Evolutionary conservation across 2,888 invertebrate genomes (phyloP), one percentile per base, ranked within the genome.

Genomic region (Bombylius discolor): DNA sequence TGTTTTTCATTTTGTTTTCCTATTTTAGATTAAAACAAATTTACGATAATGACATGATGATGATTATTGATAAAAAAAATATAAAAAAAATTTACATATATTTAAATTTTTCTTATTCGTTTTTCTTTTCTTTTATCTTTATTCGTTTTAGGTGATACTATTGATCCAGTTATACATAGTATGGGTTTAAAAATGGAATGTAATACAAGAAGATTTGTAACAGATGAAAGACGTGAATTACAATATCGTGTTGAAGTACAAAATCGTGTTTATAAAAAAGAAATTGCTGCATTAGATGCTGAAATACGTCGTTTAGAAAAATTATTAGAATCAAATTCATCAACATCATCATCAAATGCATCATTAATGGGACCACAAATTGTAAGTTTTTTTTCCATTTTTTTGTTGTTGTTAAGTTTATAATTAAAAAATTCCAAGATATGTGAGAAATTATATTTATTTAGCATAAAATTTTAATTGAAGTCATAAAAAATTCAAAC

Each of bases 221-320:
- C 85, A 23, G 90, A 93, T 65, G 93, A 94, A 66, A 82, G 81
- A 51, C 79, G 84, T 63, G 94, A 94, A 67, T 73, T 89, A 14
- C 84, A 87, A 66, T 90, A 89, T 70, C 78, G 94, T 57, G 88
- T 92, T 50, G 91, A 94, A 72, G 89, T 94, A 53, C 93, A 93
- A 73, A 94, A 94, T 73, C 82, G 86, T 63, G 93, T 92, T 6
- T 93, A 91, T 69, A 84, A 85, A 67, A 79, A 86, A 62, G 90
- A 93, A 70, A 82, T 94, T 61, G 83, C 84, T 9, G 83, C 84
- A 14, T 70, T 90, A 51, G 89, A 91, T 68, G 80, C 81, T 51
- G 89, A 91, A 72, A 86, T 90, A 52, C 80, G 81, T 9, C 80
- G 85, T 56, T 72, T 91, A 62, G 89, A 90, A 69, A 82, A 83